These are phyloP conservation scores for Notodonta ziczac DNA, from an alignment of 2,888 invertebrate genomes.

Conservation along the genomic window DNA sequence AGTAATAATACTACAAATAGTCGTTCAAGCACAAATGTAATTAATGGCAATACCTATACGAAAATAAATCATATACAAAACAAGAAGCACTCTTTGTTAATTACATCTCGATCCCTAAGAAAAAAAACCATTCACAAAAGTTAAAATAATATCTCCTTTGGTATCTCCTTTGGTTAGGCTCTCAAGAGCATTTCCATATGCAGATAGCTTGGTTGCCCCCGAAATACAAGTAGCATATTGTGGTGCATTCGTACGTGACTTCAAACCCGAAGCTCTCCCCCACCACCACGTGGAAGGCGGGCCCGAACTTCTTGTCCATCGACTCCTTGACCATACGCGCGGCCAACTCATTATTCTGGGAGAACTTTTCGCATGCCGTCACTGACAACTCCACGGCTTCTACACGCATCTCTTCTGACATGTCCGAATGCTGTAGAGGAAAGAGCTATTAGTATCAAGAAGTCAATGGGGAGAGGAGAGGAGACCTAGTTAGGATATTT, in stretches of 20 bases:
- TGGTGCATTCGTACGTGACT: conserved; percentile 95
- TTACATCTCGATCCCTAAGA: neutral
- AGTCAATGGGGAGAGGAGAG: no score
- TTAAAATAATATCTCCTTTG: conserved; percentile 7
- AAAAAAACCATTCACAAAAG: conserved; percentile 6
- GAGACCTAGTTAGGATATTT: no score
- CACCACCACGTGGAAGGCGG: conserved; percentile 97
- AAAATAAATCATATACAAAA: neutral
- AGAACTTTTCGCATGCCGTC: conserved; percentile 96
- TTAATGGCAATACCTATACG: neutral
- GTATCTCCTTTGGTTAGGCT: neutral
- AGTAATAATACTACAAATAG: no score
- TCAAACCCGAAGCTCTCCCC: conserved; percentile 98
- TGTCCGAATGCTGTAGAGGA: conserved; percentile 91
- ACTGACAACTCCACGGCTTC: conserved; percentile 96
- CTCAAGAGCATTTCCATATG: conserved; percentile 94
- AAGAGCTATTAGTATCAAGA: conserved; percentile 2
- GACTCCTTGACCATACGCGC: conserved; percentile 97
- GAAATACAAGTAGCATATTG: conserved; percentile 94
- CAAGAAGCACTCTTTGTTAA: conserved; percentile 12
- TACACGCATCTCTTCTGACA: conserved; percentile 95
- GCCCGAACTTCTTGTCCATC: conserved; percentile 98
- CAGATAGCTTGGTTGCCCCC: conserved; percentile 95
- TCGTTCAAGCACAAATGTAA: no score
- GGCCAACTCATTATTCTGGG: conserved; percentile 94